A percentile compares a stretch with the other conserved stretches of the same genome.
These are phyloP conservation scores for Napeogenes inachia DNA, from an alignment of 2,888 invertebrate species.

Conservation along the genomic window DNA sequence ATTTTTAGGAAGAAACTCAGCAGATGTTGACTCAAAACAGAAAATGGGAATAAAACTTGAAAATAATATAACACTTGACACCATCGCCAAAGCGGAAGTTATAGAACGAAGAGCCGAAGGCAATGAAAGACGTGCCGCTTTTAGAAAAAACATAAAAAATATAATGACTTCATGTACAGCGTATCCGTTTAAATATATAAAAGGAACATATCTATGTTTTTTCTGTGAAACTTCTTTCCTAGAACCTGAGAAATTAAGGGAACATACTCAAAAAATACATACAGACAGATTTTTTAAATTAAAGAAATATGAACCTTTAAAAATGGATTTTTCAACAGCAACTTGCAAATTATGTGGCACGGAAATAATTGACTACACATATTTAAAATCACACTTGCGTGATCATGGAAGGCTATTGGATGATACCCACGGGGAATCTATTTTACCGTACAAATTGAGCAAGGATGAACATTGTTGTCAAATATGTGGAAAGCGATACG, in stretches of 20 bases:
- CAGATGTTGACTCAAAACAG: slow-evolving; percentile 54
- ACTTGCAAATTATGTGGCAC: slow-evolving; percentile 56
- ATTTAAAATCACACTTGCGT: slow-evolving; percentile 53
- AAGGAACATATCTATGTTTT: slow-evolving; percentile 64
- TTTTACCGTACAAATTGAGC: slow-evolving; percentile 64
- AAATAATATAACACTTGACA: slow-evolving; percentile 12
- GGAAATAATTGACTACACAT: slow-evolving; percentile 49
- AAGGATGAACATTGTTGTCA: slow-evolving; percentile 63
- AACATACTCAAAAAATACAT: slow-evolving; percentile 54
- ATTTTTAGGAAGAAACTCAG: slow-evolving; percentile 70
- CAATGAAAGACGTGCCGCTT: slow-evolving; percentile 54
- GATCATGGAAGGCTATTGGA: slow-evolving; percentile 58
- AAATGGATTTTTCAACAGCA: slow-evolving; percentile 61
- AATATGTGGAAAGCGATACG: slow-evolving; percentile 64
- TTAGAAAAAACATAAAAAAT: slow-evolving; percentile 60
- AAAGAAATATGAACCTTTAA: slow-evolving; percentile 64
- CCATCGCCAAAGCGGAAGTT: slow-evolving; percentile 18
- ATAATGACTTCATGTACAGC: slow-evolving; percentile 63
- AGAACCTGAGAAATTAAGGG: slow-evolving; percentile 63
- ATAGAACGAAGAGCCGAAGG: slow-evolving; percentile 36
- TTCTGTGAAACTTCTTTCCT: slow-evolving; percentile 63
- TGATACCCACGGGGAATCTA: slow-evolving; percentile 56
- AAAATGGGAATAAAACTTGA: slow-evolving; percentile 30
- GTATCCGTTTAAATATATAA: slow-evolving; percentile 68
- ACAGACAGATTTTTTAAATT: slow-evolving; percentile 51